Evolutionary conservation across 2,797 vertebrate species (phyloP).

Genomic region (Acrossocheilus wenchowensis): DNA sequence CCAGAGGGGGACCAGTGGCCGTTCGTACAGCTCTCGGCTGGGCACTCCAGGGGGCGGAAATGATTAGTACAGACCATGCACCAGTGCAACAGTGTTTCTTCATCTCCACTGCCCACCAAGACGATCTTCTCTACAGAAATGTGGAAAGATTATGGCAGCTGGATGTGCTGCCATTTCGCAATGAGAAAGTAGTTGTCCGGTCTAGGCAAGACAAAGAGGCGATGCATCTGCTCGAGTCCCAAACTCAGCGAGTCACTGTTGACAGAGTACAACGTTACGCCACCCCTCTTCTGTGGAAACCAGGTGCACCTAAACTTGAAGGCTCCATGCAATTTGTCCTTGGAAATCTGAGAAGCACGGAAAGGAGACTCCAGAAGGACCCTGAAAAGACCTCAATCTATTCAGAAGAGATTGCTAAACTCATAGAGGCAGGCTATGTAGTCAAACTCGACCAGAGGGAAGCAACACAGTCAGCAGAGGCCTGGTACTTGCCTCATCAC

Average conservation of each 20-base stretch:
- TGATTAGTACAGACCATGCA: neutral
- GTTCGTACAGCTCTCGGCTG: conserved; percentile 17
- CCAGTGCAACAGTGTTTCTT: neutral
- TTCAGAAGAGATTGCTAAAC: neutral
- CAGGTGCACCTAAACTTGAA: neutral
- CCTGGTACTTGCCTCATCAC: neutral
- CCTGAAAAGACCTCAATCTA: neutral
- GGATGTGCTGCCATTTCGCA: neutral
- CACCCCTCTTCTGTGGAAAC: neutral
- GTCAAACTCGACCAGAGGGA: neutral
- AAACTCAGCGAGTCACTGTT: neutral
- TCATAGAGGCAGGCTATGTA: neutral
- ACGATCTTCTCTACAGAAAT: neutral
- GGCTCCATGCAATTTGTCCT: neutral
- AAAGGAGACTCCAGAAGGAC: neutral
- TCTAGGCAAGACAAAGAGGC: neutral
- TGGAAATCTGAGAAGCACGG: neutral
- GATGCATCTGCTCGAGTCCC: neutral
- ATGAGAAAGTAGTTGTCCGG: neutral
- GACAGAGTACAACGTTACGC: neutral
- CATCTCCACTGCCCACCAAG: neutral
- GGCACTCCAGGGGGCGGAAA: neutral
- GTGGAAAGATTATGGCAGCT: neutral
- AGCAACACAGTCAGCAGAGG: neutral
- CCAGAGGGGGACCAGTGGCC: conserved; percentile 11